Evolutionary conservation across 2,113 vertebrate species (phyloP).

Genomic region (Sinocyclocheilus anshuiensis): DNA sequence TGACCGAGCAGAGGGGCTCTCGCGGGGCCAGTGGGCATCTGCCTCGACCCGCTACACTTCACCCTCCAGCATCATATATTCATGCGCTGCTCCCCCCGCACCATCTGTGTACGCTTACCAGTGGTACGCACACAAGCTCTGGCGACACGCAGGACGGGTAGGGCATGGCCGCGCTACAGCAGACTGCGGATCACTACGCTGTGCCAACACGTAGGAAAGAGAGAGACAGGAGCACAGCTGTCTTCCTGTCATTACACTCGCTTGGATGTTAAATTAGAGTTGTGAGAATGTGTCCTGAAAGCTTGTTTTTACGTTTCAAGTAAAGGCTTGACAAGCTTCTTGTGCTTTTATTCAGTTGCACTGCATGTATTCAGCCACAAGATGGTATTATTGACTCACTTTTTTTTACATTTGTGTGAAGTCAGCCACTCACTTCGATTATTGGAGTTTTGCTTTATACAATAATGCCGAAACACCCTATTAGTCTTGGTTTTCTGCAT

Average conservation of each 20-base stretch:
- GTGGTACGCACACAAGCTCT: constrained; percentile 66
- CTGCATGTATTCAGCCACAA: constrained; percentile 30
- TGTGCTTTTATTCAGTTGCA: constrained; percentile 13
- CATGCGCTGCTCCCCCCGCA: constrained; percentile 86
- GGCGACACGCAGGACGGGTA: constrained; percentile 44
- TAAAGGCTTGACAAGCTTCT: not conserved
- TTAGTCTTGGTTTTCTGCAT: not conserved
- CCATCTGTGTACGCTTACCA: constrained; percentile 88
- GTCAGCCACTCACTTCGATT: not conserved
- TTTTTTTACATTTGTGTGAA: not conserved
- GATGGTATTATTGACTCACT: constrained; percentile 34
- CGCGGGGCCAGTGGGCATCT: constrained; percentile 86
- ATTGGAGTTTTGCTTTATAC: constrained; percentile 4
- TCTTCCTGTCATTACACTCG: constrained; percentile 15
- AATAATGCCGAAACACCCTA: not conserved
- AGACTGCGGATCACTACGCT: constrained; percentile 7
- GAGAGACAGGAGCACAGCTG: constrained; percentile 22
- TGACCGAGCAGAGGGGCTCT: constrained; percentile 85
- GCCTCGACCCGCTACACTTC: constrained; percentile 88
- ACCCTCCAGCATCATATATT: constrained; percentile 91
- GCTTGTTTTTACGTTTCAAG: not conserved
- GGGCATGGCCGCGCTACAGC: not conserved
- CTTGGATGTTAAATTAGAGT: not conserved
- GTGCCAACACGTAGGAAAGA: constrained; percentile 22
- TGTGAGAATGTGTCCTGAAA: not conserved